Evolutionary conservation across 2,797 vertebrate genomes (phyloP).

Genomic region (Monodelphis domestica): DNA sequence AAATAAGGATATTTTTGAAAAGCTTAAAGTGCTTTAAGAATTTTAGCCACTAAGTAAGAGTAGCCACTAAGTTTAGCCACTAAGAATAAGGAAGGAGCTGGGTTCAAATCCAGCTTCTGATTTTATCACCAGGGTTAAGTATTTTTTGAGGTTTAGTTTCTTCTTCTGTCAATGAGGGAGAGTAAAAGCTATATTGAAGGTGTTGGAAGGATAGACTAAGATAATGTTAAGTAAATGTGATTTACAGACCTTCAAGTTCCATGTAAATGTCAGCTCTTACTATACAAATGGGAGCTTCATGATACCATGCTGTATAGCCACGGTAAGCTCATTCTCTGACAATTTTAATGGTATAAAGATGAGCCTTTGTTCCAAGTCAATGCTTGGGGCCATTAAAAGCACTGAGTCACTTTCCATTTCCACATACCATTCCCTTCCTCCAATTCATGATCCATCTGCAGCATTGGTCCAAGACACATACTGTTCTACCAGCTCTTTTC

Average conservation of each 20-base stretch:
- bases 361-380: neutral
- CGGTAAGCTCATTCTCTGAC: neutral
- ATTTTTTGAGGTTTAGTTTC: neutral
- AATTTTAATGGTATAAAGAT: neutral
- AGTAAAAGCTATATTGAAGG: neutral
- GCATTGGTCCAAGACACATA: neutral
- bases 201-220: neutral
- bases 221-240: neutral
- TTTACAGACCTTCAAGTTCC: neutral
- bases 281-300: neutral
- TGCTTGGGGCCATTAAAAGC: neutral
- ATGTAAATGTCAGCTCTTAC: neutral
- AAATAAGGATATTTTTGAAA: neutral
- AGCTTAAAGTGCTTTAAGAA: neutral
- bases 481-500: neutral
- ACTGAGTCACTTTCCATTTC: neutral
- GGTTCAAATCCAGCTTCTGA: neutral
- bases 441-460: neutral
- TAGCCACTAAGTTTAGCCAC: too few relatives aligned
- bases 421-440: neutral
- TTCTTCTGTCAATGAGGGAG: neutral
- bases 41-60: neutral
- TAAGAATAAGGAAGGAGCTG: neutral
- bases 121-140: neutral
- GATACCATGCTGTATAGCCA: neutral